These are phyloP conservation scores for Sebastes dallii DNA, from an alignment of 2,797 vertebrate species.

Conservation along the genomic window DNA sequence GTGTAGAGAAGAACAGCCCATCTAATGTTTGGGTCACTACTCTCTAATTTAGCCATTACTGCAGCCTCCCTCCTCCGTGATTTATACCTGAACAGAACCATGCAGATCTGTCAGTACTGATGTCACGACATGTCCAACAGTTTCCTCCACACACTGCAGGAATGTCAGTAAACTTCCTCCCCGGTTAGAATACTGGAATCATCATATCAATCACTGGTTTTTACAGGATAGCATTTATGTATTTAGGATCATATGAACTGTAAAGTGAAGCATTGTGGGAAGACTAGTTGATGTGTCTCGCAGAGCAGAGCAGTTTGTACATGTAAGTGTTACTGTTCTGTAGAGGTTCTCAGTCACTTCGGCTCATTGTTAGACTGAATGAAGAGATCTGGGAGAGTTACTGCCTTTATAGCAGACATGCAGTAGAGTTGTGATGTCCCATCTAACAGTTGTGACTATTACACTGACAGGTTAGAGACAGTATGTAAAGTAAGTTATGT, in stretches of 20 bases:
- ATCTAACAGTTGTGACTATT: no score
- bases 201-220: constrained; percentile 60
- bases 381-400: no score
- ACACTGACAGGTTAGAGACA: no score
- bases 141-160: constrained; percentile 58
- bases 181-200: constrained; percentile 55
- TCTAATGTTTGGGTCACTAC: constrained; percentile 59
- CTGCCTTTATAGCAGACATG: no score
- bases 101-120: constrained; percentile 75
- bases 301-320: neutral
- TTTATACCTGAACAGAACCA: constrained; percentile 75
- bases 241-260: neutral
- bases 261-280: neutral
- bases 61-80: constrained; percentile 61
- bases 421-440: no score
- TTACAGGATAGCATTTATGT: constrained; percentile 34
- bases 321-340: no score
- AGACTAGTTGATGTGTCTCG: neutral
- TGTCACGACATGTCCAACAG: constrained; percentile 79
- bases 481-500: no score
- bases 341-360: no score
- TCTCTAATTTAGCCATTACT: constrained; percentile 75
- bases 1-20: constrained; percentile 47
- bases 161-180: constrained; percentile 62
- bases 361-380: no score